Evolutionary conservation across 2,888 invertebrate species (phyloP).

Genomic region (Oligia latruncula): DNA sequence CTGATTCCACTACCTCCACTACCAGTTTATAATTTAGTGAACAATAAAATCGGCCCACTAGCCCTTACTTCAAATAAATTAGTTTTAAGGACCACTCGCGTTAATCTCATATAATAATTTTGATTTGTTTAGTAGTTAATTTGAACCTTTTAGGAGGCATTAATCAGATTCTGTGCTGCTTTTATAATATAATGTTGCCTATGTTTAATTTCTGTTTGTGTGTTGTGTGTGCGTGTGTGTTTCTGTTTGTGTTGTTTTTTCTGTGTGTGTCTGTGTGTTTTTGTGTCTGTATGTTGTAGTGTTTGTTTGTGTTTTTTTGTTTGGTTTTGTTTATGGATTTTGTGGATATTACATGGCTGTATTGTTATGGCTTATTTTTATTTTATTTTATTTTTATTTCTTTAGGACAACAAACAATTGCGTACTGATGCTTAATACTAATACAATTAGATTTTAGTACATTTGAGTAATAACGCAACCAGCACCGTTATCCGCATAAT

Average conservation of each 20-base stretch:
- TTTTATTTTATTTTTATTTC: too few relatives aligned
- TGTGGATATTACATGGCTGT: neutral
- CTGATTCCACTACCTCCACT: conserved; percentile 37
- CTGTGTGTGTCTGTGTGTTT: too few relatives aligned
- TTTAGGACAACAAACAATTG: too few relatives aligned
- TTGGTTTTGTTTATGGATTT: conserved; percentile 18
- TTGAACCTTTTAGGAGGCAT: conserved; percentile 44
- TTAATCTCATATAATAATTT: conserved; percentile 58
- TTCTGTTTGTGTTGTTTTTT: too few relatives aligned
- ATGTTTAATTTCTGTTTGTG: conserved; percentile 2
- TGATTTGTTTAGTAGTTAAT: conserved; percentile 51
- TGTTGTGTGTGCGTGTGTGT: too few relatives aligned
- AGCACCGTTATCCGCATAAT: too few relatives aligned
- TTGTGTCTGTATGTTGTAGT: too few relatives aligned
- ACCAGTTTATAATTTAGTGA: conserved; percentile 51
- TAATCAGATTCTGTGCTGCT: conserved; percentile 43
- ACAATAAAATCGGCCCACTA: conserved; percentile 53
- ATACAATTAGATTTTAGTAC: too few relatives aligned
- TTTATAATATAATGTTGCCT: conserved; percentile 24
- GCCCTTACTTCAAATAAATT: conserved; percentile 44
- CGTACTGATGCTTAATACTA: too few relatives aligned
- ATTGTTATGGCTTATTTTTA: conserved; percentile 16
- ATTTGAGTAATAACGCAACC: too few relatives aligned
- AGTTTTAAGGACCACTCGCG: conserved; percentile 41
- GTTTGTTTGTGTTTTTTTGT: too few relatives aligned